Conservation (phyloP, 2,888 invertebrate species). For the Rhimphoctona megacephalus region DNA sequence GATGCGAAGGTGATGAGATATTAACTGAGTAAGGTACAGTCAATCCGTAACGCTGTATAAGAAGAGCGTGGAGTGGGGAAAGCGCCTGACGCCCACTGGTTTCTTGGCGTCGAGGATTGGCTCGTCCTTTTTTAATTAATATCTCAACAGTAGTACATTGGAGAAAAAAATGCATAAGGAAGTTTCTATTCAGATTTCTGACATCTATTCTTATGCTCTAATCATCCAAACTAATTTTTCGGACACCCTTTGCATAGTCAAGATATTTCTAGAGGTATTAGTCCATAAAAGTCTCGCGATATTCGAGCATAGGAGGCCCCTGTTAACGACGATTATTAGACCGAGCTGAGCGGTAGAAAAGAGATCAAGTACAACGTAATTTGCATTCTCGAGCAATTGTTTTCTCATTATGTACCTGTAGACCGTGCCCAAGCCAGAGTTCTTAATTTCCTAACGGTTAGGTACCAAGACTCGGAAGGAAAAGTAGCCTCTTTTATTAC, state of each 20-base stretch:
- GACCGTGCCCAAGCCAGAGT: background rate
- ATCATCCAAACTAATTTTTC: background rate
- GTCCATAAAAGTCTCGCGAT: constrained; percentile 7
- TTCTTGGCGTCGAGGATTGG: background rate
- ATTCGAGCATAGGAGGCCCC: constrained; percentile 12
- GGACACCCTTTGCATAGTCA: background rate
- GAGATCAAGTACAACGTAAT: constrained; percentile 43
- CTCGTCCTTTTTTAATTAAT: background rate
- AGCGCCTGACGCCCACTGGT: too few species aligned
- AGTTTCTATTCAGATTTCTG: background rate
- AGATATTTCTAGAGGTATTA: background rate
- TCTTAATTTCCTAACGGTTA: constrained; percentile 31
- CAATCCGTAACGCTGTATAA: too few species aligned
- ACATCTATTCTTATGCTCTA: background rate
- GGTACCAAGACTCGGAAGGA: background rate
- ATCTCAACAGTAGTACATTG: background rate
- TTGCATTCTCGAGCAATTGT: constrained; percentile 40
- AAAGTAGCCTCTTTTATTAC: background rate
- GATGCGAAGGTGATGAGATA: too few species aligned
- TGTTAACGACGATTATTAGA: constrained; percentile 37
- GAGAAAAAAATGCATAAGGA: background rate
- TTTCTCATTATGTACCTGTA: constrained; percentile 22
- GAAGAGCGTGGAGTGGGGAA: too few species aligned
- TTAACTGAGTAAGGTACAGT: too few species aligned
- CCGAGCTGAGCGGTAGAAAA: constrained; percentile 46